phyloP scores from a whole-genome alignment of 2,888 invertebrate genomes.

The Andrena haemorrhoa region DNA sequence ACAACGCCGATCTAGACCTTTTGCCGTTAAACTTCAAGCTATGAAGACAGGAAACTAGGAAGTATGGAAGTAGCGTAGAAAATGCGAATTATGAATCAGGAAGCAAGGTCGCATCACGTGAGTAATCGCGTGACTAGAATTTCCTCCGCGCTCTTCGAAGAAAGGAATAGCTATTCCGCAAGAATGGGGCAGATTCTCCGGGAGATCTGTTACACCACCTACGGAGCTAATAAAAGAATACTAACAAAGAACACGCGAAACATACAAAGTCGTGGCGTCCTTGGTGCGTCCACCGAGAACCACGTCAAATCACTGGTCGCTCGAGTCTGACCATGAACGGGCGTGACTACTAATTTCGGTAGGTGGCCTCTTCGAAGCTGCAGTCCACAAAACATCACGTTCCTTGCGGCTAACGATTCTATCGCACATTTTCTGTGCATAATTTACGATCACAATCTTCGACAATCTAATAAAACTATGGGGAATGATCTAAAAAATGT shows the following conservation, averaged over 20 bases:
- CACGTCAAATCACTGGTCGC: neutral
- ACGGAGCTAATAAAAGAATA: neutral
- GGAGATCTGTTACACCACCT: neutral
- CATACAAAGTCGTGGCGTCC: neutral
- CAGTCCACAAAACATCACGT: neutral
- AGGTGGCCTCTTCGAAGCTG: neutral
- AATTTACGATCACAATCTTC: too few relatives aligned
- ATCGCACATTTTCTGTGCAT: neutral
- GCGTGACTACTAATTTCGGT: neutral
- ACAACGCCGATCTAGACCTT: too few relatives aligned
- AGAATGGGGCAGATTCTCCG: constrained; percentile 1
- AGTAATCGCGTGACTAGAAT: constrained; percentile 17
- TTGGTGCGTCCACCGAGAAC: neutral
- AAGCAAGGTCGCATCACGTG: constrained; percentile 2
- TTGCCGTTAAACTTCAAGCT: too few relatives aligned
- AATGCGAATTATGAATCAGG: constrained; percentile 4
- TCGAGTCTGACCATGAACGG: neutral
- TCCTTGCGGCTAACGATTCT: neutral
- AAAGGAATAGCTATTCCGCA: constrained; percentile 8
- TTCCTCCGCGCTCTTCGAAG: constrained; percentile 8
- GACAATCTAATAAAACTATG: too few relatives aligned
- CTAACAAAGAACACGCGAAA: neutral
- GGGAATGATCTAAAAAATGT: too few relatives aligned
- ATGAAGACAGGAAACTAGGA: too few relatives aligned
- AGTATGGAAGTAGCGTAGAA: too few relatives aligned